Evolutionary conservation across 2,113 vertebrate genomes (phyloP), one percentile per base, ranked within the genome.

Genomic region (Elanus axillaris): DNA sequence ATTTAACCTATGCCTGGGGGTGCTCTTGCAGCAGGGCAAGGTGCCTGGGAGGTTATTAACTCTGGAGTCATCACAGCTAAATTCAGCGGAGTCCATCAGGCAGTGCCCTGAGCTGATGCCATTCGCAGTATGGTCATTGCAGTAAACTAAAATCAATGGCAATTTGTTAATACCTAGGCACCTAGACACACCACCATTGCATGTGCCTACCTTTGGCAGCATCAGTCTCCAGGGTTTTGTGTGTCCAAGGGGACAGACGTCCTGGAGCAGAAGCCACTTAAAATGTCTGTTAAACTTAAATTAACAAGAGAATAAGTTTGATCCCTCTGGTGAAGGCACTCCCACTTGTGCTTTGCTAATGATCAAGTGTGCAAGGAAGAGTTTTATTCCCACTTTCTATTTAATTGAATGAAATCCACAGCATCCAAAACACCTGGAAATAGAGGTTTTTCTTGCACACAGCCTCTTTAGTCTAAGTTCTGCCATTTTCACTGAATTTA

Each of bases 401-500:
- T 86, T 74, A 86, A 38, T 62, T 62, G 68, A 76, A 62, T 52
- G 31, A 67, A 83, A 92, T 27, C 40, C 32, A 43, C 25, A 63
- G 23, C 23, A 55, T 38, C 25, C 34, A 22, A 75, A 72, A 1
- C 15, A 68, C 16, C 6, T 6, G 4, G 16, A 84, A 89, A 84
- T 3, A 53, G 29, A 69, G 7, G 6, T 6, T 20, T 27, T 87
- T 89, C 66, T 87, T 43, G 13, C 38, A 72, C 16, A 26, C 7
- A 21, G 34, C 9, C 26, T 64, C 36, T 80, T 92, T 36, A 60
- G 38, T 43, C 32, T 32, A 43, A 66, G 31, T 72, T 94, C 58
- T 88, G 53, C 27, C 6, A 38, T 82, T 96, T 94, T 73, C 45
- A 25, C 12, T 73, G 62, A 69, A 8, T 92, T 93, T 72, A 85